Percentiles rank a stretch among this genome's conserved stretches.
These are phyloP conservation scores for Ariopsis seemanni DNA, from an alignment of 2,113 vertebrate genomes.

Conservation along the genomic window DNA sequence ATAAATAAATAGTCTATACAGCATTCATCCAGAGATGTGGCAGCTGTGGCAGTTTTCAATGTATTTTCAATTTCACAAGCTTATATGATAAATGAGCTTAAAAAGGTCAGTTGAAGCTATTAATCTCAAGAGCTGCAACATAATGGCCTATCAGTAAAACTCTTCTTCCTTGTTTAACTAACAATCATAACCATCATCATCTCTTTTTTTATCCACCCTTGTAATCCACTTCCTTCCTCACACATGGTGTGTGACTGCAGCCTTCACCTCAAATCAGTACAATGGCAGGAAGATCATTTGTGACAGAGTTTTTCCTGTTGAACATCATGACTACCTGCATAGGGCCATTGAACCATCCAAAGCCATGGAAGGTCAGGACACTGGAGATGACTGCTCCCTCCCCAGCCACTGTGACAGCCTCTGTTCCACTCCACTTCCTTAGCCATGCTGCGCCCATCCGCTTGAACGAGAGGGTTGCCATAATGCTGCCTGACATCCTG, in stretches of 20 bases:
- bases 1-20: background rate
- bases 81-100: slow-evolving; percentile 40
- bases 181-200: background rate
- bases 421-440: slow-evolving; percentile 64
- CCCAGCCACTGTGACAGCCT: slow-evolving; percentile 54
- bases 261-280: slow-evolving; percentile 45
- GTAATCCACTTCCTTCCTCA: background rate
- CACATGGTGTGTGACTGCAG: slow-evolving; percentile 13
- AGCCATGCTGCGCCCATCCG: slow-evolving; percentile 58
- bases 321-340: slow-evolving; percentile 52
- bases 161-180: background rate
- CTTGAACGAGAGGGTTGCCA: slow-evolving; percentile 54
- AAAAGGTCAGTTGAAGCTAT: slow-evolving; percentile 36
- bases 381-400: slow-evolving; percentile 55
- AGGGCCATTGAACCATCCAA: slow-evolving; percentile 57
- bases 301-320: slow-evolving; percentile 55
- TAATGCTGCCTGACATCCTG: slow-evolving; percentile 71
- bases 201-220: background rate
- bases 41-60: background rate
- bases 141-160: slow-evolving; percentile 6
- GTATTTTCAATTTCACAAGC: slow-evolving; percentile 29
- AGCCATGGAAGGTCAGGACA: slow-evolving; percentile 62
- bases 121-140: background rate
- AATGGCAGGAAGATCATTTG: slow-evolving; percentile 49
- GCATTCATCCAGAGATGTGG: background rate